Base-by-base conservation (phyloP, 2,888 invertebrate species). In the Caenorhabditis imperialis region DNA sequence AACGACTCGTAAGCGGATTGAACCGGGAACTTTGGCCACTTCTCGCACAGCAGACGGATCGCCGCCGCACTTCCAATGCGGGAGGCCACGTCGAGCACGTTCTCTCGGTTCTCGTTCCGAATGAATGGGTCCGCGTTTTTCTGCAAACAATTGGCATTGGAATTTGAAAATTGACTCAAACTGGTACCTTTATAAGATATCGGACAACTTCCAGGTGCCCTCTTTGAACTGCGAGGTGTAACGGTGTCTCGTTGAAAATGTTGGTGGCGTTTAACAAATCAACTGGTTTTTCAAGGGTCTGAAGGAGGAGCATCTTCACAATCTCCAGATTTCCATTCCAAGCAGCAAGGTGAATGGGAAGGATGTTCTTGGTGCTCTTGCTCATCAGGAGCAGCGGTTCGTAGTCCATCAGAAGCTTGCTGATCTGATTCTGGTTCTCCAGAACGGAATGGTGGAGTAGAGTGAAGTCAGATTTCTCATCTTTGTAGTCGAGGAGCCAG, bases 41-140 rank as follows among this genome's bases (percentile, higher is more conserved):
- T 65, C 22, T 60, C 16, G 30, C 73, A 73, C 16, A 73, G 44
- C 23, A 65, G 37, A 16, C 74, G 63, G 61, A 81, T 82, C 7
- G 85, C 81, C 14, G 63, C 65, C 4, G 71, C 74, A 55, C 79
- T 81, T 7, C 85, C 85, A 16, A 89, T 90, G 90, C 96, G 94
- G 57, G 95, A 94, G 8, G 97, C 96, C 73, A 98, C 91, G 89
- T 98, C 97, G 86, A 98, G 90, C 0, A 96, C 93, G 35, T 95
- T 94, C 89, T 96, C 96, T 58, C 94, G 94, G 23, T 84, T 79
- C 2, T 84, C 85, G 50, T 86, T 86, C n/a, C 83, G 62, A 12
- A 82, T 62, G 45, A 75, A 72, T 18, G 83, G 82, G 57, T 86
- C 81, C 0, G 82, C 83, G 38, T 77, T 77, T 48, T 81, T 82